Conservation (phyloP, 2,113 vertebrate genomes). For the Argyrosomus japonicus region DNA sequence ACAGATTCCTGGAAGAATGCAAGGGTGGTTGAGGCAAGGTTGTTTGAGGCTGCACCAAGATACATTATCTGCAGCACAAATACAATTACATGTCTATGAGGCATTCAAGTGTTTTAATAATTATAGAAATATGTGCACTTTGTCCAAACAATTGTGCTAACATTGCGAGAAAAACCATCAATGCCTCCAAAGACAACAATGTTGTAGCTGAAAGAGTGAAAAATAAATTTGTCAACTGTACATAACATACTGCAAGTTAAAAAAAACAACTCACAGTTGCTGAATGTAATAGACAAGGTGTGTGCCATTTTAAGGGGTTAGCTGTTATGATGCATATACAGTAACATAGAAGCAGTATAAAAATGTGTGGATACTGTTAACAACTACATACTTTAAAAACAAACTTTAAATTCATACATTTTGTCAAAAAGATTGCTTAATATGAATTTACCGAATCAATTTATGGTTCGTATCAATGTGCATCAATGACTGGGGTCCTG, state of each 20-base stretch:
- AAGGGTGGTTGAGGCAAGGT: slow-evolving; percentile 29
- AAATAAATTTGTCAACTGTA: background rate
- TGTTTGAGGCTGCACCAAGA: slow-evolving; percentile 37
- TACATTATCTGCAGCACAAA: slow-evolving; percentile 40
- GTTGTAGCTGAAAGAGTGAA: slow-evolving; percentile 2
- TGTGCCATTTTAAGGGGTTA: too few species aligned
- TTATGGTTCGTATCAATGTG: too few species aligned
- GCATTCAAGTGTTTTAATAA: background rate
- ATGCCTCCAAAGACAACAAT: background rate
- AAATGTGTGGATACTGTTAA: too few species aligned
- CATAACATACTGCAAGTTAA: background rate
- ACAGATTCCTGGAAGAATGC: slow-evolving; percentile 39
- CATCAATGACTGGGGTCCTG: too few species aligned
- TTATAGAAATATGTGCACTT: background rate
- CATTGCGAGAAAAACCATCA: slow-evolving; percentile 22
- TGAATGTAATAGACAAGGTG: too few species aligned
- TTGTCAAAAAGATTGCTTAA: too few species aligned
- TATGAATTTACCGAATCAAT: too few species aligned
- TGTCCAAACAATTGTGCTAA: background rate
- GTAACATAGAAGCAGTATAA: too few species aligned
- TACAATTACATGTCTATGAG: background rate
- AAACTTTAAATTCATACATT: too few species aligned
- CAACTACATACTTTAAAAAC: too few species aligned
- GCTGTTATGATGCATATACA: too few species aligned
- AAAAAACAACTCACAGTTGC: background rate